Evolutionary conservation across 2,888 invertebrate species (phyloP), one percentile per base, ranked within the genome.

Genomic region (Nemotelus pantherinus): DNA sequence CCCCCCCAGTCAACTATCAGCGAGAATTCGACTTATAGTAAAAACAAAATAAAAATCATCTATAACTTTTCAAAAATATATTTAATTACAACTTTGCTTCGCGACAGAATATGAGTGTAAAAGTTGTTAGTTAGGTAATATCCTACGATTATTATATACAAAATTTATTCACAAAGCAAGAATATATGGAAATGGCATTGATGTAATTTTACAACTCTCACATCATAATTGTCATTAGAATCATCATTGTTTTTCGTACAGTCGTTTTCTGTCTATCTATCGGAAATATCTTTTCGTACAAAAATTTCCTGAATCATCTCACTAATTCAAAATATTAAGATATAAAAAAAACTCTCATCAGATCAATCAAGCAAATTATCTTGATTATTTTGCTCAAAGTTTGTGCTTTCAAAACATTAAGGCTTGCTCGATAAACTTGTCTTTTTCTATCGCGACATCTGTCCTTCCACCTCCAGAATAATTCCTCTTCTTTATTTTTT

Each of bases 11-110:
- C 25, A 25, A 25, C 25, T n/a, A 25, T 25, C 25, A 25, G 25
- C 25, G 25, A 25, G 25, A 25, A 25, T 25, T 25, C 25, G 25
- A 25, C 25, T 25, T 25, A 25, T 25, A 25, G 25, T 25, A 1
- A 1, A 25, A 25, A 25, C 25, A 25, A 25, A 25, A 25, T 53
- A 53, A 48, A 67, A 67, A 48, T 50, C 50, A 2, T 4, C 1
- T 43, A 55, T 47, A 4, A n/a, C 3, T 70, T 67, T 70, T 70
- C 53, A 70, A 70, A 70, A 70, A 70, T 70, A 70, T 70, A 70
- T 70, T 70, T 55, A 39, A 53, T 41, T 55, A 55, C n/a, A 70
- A 43, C 39, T 70, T 39, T 43, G 7, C 25, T 39, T 55, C 55
- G 70, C 44, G 43, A 70, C 43, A 25, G 70, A 25, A 70, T n/a